A percentile compares a stretch with the other conserved stretches of the same genome.
Conservation (phyloP, 2,113 vertebrate genomes). For the mouse (Mus musculus) region GRCm39 chr1:82058001-82058500, state of each 20-base stretch:
- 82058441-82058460: neutral
- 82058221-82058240: neutral
- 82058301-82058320: neutral
- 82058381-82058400: too few species aligned
- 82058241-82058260: constrained; percentile 8
- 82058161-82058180: constrained; percentile 77
- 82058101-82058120: neutral
- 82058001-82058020: neutral
- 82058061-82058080: neutral
- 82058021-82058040: constrained; percentile 45
- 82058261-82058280: neutral
- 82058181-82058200: constrained; percentile 74
- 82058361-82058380: neutral
- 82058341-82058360: neutral
- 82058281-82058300: neutral
- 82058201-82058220: constrained; percentile 71
- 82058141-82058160: constrained; percentile 74
- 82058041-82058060: neutral
- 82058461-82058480: neutral
- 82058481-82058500: neutral
- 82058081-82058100: neutral
- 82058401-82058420: neutral
- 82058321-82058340: neutral
- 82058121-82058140: constrained; percentile 55
- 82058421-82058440: neutral